Evolutionary conservation across 2,888 invertebrate genomes (phyloP), one percentile per base, ranked within the genome.

Genomic region (Hirtodrosophila trivittata): DNA sequence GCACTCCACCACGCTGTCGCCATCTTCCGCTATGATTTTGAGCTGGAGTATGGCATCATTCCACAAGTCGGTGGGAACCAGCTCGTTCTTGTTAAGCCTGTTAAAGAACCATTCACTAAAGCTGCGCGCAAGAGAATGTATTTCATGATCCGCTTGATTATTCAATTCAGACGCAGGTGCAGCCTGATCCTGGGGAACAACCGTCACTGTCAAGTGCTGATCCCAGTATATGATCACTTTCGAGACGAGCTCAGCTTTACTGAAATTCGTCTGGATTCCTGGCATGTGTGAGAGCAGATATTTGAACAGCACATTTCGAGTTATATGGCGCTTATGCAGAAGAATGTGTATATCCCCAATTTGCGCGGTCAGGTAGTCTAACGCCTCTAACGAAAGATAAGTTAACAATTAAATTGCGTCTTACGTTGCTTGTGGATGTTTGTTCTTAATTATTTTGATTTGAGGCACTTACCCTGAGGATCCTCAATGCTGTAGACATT

Each of bases 21-120:
- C 76, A 54, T 87, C 84, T 25, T 68, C 77, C 3, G 87, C 87
- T 3, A 78, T 66, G 42, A 89, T 86, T 10, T 74, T 68, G 1
- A 91, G 37, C 5, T 78, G 33, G 6, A 91, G 46, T 0, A 63
- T 47, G 0, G 92, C 91, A 78, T 94, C 93, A 6, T 85, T 80
- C 92, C 92, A 94, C 73, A 94, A 93, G 81, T 94, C 93, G 21
- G 91, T 90, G 0, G 89, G 51, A 16, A 90, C 91, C 18, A 93
- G 88, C 16, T 86, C 87, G 45, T 88, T 83, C 1, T 87, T 78
- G 71, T 92, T 88, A 78, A 90, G 86, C 75, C 89, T 75, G 49
- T 87, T 80, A 60, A 92, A 94, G 85, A 92, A 94, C 94, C 94
- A 94, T 58, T 91, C 90, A 0, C 91, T 76, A 87, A 94, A 94